Evolutionary conservation across 2,888 invertebrate species (phyloP).

Genomic region (Hololepta plana): DNA sequence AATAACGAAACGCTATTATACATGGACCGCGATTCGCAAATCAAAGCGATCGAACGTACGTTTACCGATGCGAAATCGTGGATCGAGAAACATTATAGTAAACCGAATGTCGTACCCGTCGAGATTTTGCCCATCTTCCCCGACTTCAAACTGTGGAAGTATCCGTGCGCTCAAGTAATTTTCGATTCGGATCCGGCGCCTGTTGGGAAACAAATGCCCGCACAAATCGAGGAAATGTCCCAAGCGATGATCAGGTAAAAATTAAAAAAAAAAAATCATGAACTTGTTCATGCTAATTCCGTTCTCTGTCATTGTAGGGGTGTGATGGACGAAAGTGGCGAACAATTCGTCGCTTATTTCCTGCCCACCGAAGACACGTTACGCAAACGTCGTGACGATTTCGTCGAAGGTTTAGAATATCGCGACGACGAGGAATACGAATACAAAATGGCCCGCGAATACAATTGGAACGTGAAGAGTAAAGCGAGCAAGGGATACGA

Average conservation of each 20-base stretch:
- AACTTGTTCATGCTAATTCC: not conserved
- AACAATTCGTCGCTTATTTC: slow-evolving; percentile 98
- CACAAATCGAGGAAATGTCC: slow-evolving; percentile 93
- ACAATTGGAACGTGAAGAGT: slow-evolving; percentile 99
- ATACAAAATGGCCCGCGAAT: slow-evolving; percentile 93
- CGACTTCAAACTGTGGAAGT: slow-evolving; percentile 94
- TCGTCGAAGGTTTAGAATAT: slow-evolving; percentile 56
- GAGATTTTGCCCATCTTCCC: slow-evolving; percentile 82
- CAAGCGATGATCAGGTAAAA: slow-evolving; percentile 85
- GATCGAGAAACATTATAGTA: slow-evolving; percentile 88
- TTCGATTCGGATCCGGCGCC: slow-evolving; percentile 98
- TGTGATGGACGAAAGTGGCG: slow-evolving; percentile 98
- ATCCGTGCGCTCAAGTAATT: slow-evolving; percentile 94
- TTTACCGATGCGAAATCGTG: slow-evolving; percentile 77
- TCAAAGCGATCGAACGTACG: slow-evolving; percentile 93
- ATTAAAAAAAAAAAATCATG: not conserved
- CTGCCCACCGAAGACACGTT: slow-evolving; percentile 87
- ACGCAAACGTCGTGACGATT: slow-evolving; percentile 71
- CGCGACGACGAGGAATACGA: slow-evolving; percentile 87
- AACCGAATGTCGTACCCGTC: slow-evolving; percentile 83
- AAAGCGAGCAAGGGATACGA: slow-evolving; percentile 46
- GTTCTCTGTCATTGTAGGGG: slow-evolving; percentile 43
- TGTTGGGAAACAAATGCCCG: slow-evolving; percentile 64
- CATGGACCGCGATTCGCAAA: slow-evolving; percentile 93
- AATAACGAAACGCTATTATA: slow-evolving; percentile 87